These are phyloP conservation scores for Eristalinus aeneus DNA, from an alignment of 2,888 invertebrate genomes.

Conservation along the genomic window DNA sequence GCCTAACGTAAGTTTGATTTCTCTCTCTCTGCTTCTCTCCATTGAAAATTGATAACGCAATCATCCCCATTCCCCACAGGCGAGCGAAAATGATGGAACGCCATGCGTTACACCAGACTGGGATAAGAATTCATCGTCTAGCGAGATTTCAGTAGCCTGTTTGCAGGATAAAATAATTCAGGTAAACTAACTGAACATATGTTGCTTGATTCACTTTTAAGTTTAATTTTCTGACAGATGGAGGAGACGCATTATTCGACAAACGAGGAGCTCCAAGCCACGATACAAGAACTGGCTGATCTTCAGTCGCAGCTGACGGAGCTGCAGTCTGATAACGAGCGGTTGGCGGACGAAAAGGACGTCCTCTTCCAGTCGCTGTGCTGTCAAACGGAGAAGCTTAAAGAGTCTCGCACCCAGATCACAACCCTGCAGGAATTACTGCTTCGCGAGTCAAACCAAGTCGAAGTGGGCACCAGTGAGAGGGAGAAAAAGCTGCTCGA, in stretches of 20 bases:
- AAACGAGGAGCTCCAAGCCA: constrained; percentile 95
- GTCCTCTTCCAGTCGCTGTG: constrained; percentile 94
- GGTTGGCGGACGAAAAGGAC: constrained; percentile 93
- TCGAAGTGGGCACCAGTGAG: constrained; percentile 87
- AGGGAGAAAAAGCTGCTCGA: constrained; percentile 91
- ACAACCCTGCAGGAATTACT: constrained; percentile 91
- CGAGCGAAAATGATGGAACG: constrained; percentile 83
- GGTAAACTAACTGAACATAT: constrained; percentile 77
- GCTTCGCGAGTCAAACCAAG: constrained; percentile 86
- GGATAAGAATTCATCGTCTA: constrained; percentile 95
- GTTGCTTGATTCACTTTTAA: neutral
- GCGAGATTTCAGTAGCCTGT: constrained; percentile 95
- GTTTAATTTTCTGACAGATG: constrained; percentile 75
- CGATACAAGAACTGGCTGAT: constrained; percentile 94
- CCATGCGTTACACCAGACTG: constrained; percentile 91
- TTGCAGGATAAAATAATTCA: constrained; percentile 95
- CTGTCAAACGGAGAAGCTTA: constrained; percentile 94
- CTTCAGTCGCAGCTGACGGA: constrained; percentile 93
- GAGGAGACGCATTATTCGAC: constrained; percentile 85
- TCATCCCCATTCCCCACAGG: constrained; percentile 30
- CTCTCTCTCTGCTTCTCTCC: neutral
- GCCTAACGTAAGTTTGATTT: constrained; percentile 77
- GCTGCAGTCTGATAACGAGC: constrained; percentile 92
- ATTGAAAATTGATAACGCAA: neutral
- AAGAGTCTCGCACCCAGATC: constrained; percentile 91